Conservation (phyloP, 2,113 vertebrate genomes). For the Struthidea cinerea region DNA sequence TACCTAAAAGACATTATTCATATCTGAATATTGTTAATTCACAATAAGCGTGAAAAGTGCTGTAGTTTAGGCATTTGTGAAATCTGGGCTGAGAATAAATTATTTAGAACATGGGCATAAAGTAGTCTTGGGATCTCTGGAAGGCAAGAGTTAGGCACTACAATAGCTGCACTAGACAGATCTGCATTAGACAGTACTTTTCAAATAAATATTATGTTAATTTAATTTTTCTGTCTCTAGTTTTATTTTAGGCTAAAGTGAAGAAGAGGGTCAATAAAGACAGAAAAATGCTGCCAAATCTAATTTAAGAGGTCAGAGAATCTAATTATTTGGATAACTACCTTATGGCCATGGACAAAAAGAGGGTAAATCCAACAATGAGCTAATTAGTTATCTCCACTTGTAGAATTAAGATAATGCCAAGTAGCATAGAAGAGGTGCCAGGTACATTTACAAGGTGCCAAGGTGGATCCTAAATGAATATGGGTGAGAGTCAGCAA, state of each 20-base stretch:
- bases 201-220: not conserved
- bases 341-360: not conserved
- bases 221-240: not conserved
- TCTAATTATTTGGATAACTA: not conserved
- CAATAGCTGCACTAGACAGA: not conserved
- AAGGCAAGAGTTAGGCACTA: not conserved
- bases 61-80: not conserved
- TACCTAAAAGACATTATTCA: not conserved
- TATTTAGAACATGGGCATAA: not conserved
- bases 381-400: not conserved
- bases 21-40: not conserved
- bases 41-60: not conserved
- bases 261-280: not conserved
- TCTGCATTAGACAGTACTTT: not conserved
- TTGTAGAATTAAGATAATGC: not conserved
- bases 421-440: not conserved
- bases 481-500: not conserved
- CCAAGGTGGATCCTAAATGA: not conserved
- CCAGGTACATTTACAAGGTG: not conserved
- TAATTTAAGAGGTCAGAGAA: not conserved
- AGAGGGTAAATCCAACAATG: not conserved
- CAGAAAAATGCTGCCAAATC: not conserved
- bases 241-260: not conserved
- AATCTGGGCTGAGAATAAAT: not conserved
- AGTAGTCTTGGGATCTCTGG: not conserved